These are phyloP conservation scores for Sebastolobus alascanus DNA, from an alignment of 2,797 vertebrate genomes.

Conservation along the genomic window DNA sequence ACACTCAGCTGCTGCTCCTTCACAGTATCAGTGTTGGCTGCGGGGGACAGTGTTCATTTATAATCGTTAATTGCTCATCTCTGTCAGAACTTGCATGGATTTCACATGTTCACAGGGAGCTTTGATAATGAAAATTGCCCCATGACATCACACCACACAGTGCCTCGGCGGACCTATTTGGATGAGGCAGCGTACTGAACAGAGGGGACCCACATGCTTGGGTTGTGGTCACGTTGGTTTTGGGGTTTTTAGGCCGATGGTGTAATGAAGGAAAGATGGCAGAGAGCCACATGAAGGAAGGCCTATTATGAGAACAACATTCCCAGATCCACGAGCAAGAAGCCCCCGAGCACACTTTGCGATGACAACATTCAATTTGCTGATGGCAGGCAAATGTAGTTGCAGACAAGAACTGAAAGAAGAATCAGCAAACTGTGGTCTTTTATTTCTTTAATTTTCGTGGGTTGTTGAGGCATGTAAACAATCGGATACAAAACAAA, in stretches of 20 bases:
- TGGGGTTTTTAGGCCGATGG: slow-evolving; percentile 49
- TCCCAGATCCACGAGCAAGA: slow-evolving; percentile 56
- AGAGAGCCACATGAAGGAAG: slow-evolving; percentile 64
- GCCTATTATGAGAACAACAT: slow-evolving; percentile 71
- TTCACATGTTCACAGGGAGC: slow-evolving; percentile 52
- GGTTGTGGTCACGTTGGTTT: slow-evolving; percentile 71
- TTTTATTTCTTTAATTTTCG: slow-evolving; percentile 1
- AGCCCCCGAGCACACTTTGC: slow-evolving; percentile 20
- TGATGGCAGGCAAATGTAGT: slow-evolving; percentile 21
- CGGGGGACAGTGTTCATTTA: slow-evolving; percentile 47
- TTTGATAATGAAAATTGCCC: slow-evolving; percentile 62
- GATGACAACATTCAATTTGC: slow-evolving; percentile 52
- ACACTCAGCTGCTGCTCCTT: slow-evolving; percentile 46
- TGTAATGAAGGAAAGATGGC: slow-evolving; percentile 79
- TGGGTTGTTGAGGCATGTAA: slow-evolving; percentile 3
- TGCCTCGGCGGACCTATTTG: slow-evolving; percentile 44
- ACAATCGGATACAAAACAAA: slow-evolving; percentile 12
- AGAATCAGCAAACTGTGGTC: slow-evolving; percentile 6
- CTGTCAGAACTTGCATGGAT: slow-evolving; percentile 45
- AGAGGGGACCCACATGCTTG: slow-evolving; percentile 68
- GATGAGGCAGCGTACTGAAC: slow-evolving; percentile 54
- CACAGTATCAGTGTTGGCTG: slow-evolving; percentile 29
- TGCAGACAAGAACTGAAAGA: slow-evolving; percentile 16
- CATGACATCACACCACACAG: slow-evolving; percentile 69
- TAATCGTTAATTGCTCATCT: slow-evolving; percentile 59